Conservation (phyloP, 2,888 invertebrate genomes). For the Leucoma salicis region DNA sequence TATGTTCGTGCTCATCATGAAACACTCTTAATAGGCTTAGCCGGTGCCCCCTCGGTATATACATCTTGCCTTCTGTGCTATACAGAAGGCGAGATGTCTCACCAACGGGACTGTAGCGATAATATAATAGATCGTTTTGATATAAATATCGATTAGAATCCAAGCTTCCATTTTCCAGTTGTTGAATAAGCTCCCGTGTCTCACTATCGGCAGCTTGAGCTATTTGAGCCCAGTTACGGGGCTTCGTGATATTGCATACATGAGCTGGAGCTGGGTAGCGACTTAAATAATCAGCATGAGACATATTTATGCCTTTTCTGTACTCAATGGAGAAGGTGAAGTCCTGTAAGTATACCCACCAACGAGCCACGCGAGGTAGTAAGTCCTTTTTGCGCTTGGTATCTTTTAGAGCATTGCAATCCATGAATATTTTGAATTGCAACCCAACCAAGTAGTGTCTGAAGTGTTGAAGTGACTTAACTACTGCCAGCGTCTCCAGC, state of each 20-base stretch:
- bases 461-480: conserved; percentile 25
- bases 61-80: no score
- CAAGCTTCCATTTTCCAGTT: conserved; percentile 13
- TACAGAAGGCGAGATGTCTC: background rate
- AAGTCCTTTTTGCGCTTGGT: conserved; percentile 17
- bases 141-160: background rate
- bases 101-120: background rate
- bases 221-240: conserved; percentile 24
- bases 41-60: conserved; percentile 3
- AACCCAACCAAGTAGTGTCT: conserved; percentile 24
- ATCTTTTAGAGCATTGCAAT: conserved; percentile 14
- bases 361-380: conserved; percentile 20
- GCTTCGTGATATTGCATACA: conserved; percentile 3
- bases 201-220: conserved; percentile 24
- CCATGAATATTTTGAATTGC: conserved; percentile 3
- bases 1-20: conserved; percentile 22
- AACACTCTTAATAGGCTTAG: conserved; percentile 25
- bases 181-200: conserved; percentile 16
- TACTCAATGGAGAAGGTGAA: conserved; percentile 23
- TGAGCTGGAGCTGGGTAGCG: conserved; percentile 10
- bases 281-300: conserved; percentile 22
- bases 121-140: background rate
- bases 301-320: conserved; percentile 17
- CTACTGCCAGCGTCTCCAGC: conserved; percentile 18
- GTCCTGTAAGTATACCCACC: conserved; percentile 26